These are phyloP conservation scores for Drosophila sp. DNA, from an alignment of 1,140 invertebrate species.

Conservation along the genomic window DNA sequence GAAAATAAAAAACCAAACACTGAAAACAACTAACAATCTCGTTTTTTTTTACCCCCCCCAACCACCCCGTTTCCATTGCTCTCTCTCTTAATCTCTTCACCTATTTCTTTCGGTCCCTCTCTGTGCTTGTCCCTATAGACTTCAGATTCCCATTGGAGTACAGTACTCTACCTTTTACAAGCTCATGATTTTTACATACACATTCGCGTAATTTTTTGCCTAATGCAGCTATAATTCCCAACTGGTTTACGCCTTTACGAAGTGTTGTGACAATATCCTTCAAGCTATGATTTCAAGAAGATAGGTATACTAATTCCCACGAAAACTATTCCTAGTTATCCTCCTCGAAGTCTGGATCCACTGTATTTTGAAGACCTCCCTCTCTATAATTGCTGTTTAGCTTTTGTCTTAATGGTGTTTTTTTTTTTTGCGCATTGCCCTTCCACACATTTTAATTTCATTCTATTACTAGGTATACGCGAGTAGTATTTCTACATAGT, in stretches of 20 bases:
- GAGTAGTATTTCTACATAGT: neutral
- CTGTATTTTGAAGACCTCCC: neutral
- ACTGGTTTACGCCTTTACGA: too few species aligned
- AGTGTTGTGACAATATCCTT: too few species aligned
- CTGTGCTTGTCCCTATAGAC: constrained; percentile 9
- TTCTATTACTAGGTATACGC: constrained; percentile 5
- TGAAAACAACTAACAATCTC: constrained; percentile 28
- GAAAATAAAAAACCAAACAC: constrained; percentile 42
- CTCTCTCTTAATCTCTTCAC: too few species aligned
- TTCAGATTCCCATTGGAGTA: neutral
- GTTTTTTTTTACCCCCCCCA: constrained; percentile 6
- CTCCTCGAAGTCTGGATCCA: neutral
- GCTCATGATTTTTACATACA: neutral
- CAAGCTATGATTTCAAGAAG: too few species aligned
- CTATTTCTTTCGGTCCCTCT: constrained; percentile 3
- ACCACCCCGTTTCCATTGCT: neutral
- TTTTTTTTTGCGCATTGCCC: constrained; percentile 40
- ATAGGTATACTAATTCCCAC: too few species aligned
- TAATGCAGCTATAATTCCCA: too few species aligned
- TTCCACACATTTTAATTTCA: constrained; percentile 20
- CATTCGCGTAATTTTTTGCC: too few species aligned
- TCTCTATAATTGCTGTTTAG: constrained; percentile 6
- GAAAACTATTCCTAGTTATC: too few species aligned
- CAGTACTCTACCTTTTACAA: neutral
- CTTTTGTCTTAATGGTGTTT: constrained; percentile 8